phyloP scores from a whole-genome alignment of 2,797 vertebrate genomes.

The Limosa lapponica region DNA sequence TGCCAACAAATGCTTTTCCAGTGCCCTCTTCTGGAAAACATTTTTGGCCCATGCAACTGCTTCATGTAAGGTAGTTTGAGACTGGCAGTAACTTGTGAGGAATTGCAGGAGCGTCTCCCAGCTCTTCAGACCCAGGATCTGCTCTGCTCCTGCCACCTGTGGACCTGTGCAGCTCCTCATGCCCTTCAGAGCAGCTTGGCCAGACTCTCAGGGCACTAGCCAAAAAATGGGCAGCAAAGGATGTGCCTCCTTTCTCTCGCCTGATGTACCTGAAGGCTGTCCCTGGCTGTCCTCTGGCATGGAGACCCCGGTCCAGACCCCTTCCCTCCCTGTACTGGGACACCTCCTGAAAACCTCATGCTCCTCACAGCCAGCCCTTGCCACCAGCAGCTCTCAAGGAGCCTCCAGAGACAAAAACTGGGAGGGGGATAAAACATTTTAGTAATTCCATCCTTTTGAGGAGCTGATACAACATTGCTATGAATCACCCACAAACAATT shows the following conservation, averaged over 20 bases:
- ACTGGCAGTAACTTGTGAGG: not conserved
- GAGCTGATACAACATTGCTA: not conserved
- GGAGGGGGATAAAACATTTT: not conserved
- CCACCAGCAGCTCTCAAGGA: not conserved
- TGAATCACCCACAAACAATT: not conserved
- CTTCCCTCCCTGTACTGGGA: not conserved
- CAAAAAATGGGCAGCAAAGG: not conserved
- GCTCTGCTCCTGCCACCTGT: not conserved
- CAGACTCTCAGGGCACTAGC: not conserved
- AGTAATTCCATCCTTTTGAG: not conserved
- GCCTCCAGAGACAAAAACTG: not conserved
- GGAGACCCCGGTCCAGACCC: not conserved
- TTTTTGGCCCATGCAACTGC: not conserved
- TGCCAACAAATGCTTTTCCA: conserved; percentile 61
- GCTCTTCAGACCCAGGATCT: not conserved
- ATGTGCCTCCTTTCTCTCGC: not conserved
- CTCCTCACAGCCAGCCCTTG: not conserved
- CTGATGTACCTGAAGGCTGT: not conserved
- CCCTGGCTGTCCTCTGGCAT: not conserved
- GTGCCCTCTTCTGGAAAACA: conserved; percentile 69
- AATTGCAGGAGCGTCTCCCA: not conserved
- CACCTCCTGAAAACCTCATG: not conserved
- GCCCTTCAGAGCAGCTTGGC: not conserved
- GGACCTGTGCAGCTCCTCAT: not conserved
- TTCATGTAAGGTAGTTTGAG: not conserved